Evolutionary conservation across 2,888 invertebrate genomes (phyloP).

Genomic region (Sphaerophoria taeniata): DNA sequence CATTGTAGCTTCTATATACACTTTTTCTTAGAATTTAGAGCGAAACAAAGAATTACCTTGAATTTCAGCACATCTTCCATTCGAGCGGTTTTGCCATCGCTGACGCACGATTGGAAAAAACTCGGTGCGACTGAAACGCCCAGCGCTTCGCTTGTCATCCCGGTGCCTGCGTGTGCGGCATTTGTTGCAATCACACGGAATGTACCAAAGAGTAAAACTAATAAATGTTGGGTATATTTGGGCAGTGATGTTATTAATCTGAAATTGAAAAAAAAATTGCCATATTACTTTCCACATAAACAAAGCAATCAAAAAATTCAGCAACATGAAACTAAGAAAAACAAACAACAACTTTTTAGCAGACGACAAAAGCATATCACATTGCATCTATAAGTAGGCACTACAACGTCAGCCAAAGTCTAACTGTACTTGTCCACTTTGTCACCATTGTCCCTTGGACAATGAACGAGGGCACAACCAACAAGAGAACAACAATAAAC

Average conservation of each 20-base stretch:
- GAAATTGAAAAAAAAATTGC: slow-evolving; percentile 75
- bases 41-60: slow-evolving; percentile 86
- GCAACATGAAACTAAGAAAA: slow-evolving; percentile 5
- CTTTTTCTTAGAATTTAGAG: slow-evolving; percentile 15
- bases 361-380: neutral
- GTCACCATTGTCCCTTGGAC: slow-evolving; percentile 42
- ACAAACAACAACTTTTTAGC: neutral
- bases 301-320: slow-evolving; percentile 25
- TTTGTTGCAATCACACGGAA: slow-evolving; percentile 97
- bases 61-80: slow-evolving; percentile 98
- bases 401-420: slow-evolving; percentile 34
- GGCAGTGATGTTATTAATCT: slow-evolving; percentile 95
- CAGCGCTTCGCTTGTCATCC: slow-evolving; percentile 97
- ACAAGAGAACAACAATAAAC: slow-evolving; percentile 27
- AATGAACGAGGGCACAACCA: slow-evolving; percentile 42
- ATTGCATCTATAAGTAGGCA: slow-evolving; percentile 10
- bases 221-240: slow-evolving; percentile 94
- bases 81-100: slow-evolving; percentile 96
- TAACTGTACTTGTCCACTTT: slow-evolving; percentile 27
- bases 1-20: neutral
- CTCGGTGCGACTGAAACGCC: slow-evolving; percentile 98
- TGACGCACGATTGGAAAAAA: slow-evolving; percentile 97
- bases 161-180: slow-evolving; percentile 94
- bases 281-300: neutral
- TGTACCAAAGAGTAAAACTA: slow-evolving; percentile 98